Base-by-base conservation (phyloP, 1,140 invertebrate genomes). In the Cyclargus thomasi region DNA sequence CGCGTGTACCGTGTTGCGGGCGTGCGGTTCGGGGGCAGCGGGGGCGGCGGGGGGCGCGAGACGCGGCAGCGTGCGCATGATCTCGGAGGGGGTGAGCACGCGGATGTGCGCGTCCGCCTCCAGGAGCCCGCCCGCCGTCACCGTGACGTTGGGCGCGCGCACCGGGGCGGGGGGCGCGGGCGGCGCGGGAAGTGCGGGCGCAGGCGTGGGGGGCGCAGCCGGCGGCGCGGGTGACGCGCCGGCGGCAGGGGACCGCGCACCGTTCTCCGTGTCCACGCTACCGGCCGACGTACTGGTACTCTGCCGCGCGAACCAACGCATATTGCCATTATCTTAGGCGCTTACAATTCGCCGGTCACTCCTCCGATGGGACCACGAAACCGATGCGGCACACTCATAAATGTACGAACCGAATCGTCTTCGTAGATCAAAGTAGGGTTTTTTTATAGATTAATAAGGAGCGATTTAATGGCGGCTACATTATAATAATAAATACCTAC, bases 41-140 rank as follows among this genome's bases (percentile, higher is more conserved):
- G 66, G 69, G 67, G 73, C 64, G 71, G 76, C 72, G 74, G 70
- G 77, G 93, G 81, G 72, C 77, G 80, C 79, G 87, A 96, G 93
- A 87, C 94, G 95, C 84, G 95, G 95, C 88, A 96, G 93, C 84
- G 95, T 96, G 92, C 94, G 94, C 95, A 96, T 96, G 86, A 96
- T 96, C 93, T 96, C 95, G 76, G 95, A 95, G 74, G 95, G 95
- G 79, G 95, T 96, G 86, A 96, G 93, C 90, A 96, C 95, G 89
- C 95, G 94, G 91, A 96, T 96, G 90, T 95, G 95, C 88, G 95
- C 94, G 91, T 96, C 95, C 83, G 90, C 89, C 84, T 86, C 84
- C 80, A 85, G 82, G 83, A 85, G 83, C 78, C 89, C 87, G 83
- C 84, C 88, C 72, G 92, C 92, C 85, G 92, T 92, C 70, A 93